phyloP scores from a whole-genome alignment of 2,888 invertebrate species.

The Meteorus colon region DNA sequence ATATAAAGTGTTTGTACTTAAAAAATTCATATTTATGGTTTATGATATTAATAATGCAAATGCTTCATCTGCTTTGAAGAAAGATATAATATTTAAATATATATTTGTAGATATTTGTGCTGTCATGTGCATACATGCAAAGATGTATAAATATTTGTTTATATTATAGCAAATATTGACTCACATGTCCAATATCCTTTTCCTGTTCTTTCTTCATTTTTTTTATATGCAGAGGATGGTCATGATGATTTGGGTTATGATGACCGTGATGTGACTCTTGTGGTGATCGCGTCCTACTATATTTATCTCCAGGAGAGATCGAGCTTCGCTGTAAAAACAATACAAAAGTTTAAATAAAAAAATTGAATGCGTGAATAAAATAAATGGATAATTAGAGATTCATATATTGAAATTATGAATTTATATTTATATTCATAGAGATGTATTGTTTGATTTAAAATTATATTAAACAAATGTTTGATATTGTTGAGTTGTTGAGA shows the following conservation, averaged over 20 bases:
- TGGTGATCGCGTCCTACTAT: slow-evolving; percentile 84
- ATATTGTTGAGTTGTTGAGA: neutral
- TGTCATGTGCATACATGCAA: neutral
- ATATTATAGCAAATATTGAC: slow-evolving; percentile 66
- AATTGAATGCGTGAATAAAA: too few species aligned
- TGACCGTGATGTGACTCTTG: slow-evolving; percentile 79
- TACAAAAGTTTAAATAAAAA: slow-evolving; percentile 52
- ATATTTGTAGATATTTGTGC: neutral
- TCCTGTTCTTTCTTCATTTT: slow-evolving; percentile 87
- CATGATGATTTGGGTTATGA: slow-evolving; percentile 74
- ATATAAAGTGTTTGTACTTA: neutral
- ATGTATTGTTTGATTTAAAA: neutral
- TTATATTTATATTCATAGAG: too few species aligned
- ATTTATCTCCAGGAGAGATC: slow-evolving; percentile 90
- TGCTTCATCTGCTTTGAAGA: neutral
- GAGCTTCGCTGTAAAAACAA: slow-evolving; percentile 82
- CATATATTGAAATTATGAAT: too few species aligned
- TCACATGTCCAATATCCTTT: slow-evolving; percentile 86
- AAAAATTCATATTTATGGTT: neutral
- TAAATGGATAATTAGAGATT: too few species aligned
- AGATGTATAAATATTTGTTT: neutral
- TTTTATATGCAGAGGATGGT: slow-evolving; percentile 73
- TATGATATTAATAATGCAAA: slow-evolving; percentile 4
- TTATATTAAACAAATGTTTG: neutral
- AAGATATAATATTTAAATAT: neutral